Conservation (phyloP, 2,888 invertebrate genomes). For the Patella ulyssiponensis region DNA sequence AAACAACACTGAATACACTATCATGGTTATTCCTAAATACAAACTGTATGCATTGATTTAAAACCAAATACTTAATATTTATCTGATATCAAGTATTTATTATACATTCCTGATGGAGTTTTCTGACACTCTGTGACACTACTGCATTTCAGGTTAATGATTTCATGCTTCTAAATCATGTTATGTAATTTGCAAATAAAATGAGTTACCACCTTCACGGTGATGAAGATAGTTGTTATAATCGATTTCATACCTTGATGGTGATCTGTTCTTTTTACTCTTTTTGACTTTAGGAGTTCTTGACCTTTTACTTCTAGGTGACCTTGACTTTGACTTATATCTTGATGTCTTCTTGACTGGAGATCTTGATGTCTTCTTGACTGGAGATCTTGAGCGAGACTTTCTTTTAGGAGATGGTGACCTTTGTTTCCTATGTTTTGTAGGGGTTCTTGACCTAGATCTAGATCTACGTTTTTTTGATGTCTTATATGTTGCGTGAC, state of each 20-base stretch:
- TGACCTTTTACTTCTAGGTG: conserved; percentile 42
- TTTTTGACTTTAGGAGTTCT: conserved; percentile 42
- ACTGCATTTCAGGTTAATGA: too few relatives aligned
- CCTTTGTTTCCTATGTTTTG: conserved; percentile 19
- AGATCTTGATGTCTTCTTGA: conserved; percentile 34
- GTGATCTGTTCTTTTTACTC: conserved; percentile 37
- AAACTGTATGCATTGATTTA: too few relatives aligned
- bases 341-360: conserved; percentile 38
- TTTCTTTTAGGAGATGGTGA: conserved; percentile 33
- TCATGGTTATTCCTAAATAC: too few relatives aligned
- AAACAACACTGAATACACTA: not conserved
- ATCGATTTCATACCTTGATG: conserved; percentile 29
- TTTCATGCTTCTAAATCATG: too few relatives aligned
- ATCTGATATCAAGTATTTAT: too few relatives aligned
- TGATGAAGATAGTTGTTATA: too few relatives aligned
- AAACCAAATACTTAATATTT: too few relatives aligned
- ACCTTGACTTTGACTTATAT: conserved; percentile 38
- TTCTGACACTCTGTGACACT: too few relatives aligned
- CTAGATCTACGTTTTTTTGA: conserved; percentile 5
- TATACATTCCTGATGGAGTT: too few relatives aligned
- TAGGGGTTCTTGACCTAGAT: conserved; percentile 37
- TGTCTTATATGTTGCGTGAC: not conserved
- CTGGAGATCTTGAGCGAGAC: conserved; percentile 35
- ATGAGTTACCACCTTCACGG: too few relatives aligned
- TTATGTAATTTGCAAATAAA: too few relatives aligned